Conservation (phyloP, 2,113 vertebrate genomes). For the Rhea pennata region DNA sequence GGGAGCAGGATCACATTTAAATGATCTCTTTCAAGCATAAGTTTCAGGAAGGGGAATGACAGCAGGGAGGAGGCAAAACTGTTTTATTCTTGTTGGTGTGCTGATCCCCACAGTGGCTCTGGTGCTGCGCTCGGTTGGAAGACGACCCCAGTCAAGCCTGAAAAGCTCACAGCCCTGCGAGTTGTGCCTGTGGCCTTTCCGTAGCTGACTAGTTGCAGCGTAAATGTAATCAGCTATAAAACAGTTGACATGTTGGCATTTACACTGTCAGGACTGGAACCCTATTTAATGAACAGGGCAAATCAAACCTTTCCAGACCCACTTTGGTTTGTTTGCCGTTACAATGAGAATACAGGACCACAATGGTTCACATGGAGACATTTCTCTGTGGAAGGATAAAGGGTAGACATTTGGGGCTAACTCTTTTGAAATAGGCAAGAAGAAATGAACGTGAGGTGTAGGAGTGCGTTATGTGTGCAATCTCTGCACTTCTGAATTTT, state of each 20-base stretch:
- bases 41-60: background rate
- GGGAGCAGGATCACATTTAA: background rate
- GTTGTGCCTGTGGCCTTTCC: background rate
- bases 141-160: fast-evolving
- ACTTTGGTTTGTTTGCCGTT: background rate
- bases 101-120: background rate
- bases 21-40: background rate
- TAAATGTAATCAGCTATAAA: background rate
- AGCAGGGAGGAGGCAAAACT: background rate
- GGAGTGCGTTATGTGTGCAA: background rate
- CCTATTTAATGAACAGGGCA: background rate
- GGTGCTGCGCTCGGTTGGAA: background rate
- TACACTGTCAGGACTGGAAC: background rate
- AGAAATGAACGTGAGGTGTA: background rate
- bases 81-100: background rate
- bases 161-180: background rate
- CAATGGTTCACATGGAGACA: background rate
- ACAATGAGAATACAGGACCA: background rate
- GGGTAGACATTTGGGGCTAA: background rate
- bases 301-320: background rate
- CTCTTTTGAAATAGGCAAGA: background rate
- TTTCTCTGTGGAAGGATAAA: background rate
- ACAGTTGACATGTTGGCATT: background rate
- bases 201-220: background rate
- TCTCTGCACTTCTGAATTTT: background rate